Evolutionary conservation across 2,113 vertebrate species (phyloP), one percentile per base, ranked within the genome.

Genomic region (Ellobius talpinus): DNA sequence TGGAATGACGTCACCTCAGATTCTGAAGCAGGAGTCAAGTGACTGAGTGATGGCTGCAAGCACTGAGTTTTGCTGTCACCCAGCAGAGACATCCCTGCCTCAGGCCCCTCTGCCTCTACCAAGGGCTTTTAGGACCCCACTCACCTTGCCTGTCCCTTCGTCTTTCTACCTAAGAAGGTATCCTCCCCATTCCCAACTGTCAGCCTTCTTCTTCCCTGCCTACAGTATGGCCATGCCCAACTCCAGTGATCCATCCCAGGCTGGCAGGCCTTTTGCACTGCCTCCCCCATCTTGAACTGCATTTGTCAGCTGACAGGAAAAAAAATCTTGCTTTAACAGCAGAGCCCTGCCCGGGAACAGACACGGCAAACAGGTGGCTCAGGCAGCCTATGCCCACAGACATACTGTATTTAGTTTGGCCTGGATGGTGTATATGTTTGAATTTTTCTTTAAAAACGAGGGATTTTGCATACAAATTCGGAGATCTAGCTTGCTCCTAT

Each of bases 391-490:
- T 77, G 66, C 74, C 58, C 88, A 78, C 88, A 95, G 94, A 95
- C 90, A 61, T 50, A 90, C 93, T 77, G 88, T n/a, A 89, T 89
- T 94, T 92, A 89, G 87, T 66, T 85, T 72, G 82, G 92, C 88
- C 91, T 58, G 77, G 50, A 58, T 52, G 45, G 17, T 89, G 78
- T 77, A 39, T 72, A 52, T 31, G 47, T 84, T 96, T 88, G 73
- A 55, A 92, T 84, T 93, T 94, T 82, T 79, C 89, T 79, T 94
- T 94, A 77, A 88, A 94, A 95, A 94, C 7, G 24, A 73, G 65
- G 33, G 77, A 36, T 89, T 95, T 58, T 93, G 63, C 77, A 79
- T 76, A 74, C 52, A 95, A 95, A 88, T 95, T 45, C 19, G 4
- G 61, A 78, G 17, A 79, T 79, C 52, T 39, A 73, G n/a, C 61